Percentiles rank a stretch among this genome's conserved stretches.
These are phyloP conservation scores for Microdon myrmicae DNA, from an alignment of 2,888 invertebrate species.

Conservation along the genomic window DNA sequence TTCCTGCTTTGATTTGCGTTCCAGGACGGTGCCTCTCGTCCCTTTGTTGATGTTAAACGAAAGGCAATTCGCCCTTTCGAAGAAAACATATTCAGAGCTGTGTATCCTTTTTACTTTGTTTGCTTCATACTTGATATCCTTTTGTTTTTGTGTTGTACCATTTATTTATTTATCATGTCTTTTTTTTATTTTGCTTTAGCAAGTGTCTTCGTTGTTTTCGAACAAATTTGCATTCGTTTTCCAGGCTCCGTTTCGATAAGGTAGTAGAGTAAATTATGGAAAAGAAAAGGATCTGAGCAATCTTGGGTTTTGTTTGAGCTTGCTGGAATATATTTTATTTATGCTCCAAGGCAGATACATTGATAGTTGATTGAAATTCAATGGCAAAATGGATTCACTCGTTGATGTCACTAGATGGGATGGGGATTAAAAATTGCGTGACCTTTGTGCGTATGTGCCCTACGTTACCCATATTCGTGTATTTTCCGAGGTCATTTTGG, in stretches of 20 bases:
- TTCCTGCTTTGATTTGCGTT: slow-evolving; percentile 46
- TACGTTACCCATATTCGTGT: no score
- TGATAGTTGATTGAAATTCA: slow-evolving; percentile 45
- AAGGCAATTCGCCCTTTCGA: no score
- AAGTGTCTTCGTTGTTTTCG: slow-evolving; percentile 12
- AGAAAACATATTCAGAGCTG: slow-evolving; percentile 7
- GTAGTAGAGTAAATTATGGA: slow-evolving; percentile 32
- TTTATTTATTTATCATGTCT: no score
- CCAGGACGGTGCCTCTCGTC: slow-evolving; percentile 34
- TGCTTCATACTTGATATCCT: no score
- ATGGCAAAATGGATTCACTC: no score
- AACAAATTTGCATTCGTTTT: slow-evolving; percentile 42
- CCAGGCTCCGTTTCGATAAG: slow-evolving; percentile 8
- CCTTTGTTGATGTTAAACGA: no score
- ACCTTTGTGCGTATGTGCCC: no score
- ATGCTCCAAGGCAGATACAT: slow-evolving; percentile 41
- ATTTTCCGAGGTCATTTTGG: no score
- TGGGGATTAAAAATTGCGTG: no score
- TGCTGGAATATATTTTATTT: slow-evolving; percentile 29
- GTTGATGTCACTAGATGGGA: no score
- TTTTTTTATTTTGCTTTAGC: neutral
- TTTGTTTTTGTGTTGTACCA: no score
- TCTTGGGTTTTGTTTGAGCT: slow-evolving; percentile 29
- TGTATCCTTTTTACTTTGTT: slow-evolving; percentile 7
- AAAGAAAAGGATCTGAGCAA: slow-evolving; percentile 34